Conservation (phyloP, 2,888 invertebrate genomes). For the Hyppa rectilinea region DNA sequence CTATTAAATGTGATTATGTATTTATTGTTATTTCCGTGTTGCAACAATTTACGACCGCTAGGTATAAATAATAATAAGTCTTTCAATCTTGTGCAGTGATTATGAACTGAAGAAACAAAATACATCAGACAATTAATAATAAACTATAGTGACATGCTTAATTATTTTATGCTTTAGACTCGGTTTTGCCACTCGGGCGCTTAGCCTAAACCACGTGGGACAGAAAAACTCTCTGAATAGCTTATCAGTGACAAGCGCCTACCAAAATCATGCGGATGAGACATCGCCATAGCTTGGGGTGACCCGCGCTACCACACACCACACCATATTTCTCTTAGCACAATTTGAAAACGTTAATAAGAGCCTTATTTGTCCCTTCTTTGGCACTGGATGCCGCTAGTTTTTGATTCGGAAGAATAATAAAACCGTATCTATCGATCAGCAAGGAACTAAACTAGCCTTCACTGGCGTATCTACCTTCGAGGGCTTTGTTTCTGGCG, state of each 20-base stretch:
- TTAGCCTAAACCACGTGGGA: not conserved
- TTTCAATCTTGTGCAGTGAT: not conserved
- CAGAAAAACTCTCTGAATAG: not conserved
- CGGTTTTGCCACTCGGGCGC: not conserved
- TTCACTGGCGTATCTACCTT: slow-evolving; percentile 92
- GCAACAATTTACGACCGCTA: not conserved
- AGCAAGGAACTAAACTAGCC: slow-evolving; percentile 59
- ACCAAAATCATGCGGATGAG: not conserved
- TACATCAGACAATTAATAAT: not conserved
- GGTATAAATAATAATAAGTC: slow-evolving; percentile 1
- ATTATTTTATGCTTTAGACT: not conserved
- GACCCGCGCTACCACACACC: not conserved
- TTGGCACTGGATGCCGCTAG: too few species aligned
- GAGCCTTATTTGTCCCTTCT: not conserved
- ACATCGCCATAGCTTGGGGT: not conserved
- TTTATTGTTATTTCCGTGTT: slow-evolving; percentile 11
- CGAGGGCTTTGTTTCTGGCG: slow-evolving; percentile 96
- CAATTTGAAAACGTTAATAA: not conserved
- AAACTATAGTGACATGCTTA: not conserved
- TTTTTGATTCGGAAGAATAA: not conserved
- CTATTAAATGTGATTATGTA: not conserved
- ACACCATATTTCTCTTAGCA: not conserved
- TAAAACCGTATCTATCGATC: slow-evolving; percentile 2
- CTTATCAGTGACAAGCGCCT: not conserved
- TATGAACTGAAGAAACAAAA: slow-evolving; percentile 4